Percentiles rank a stretch among this genome's conserved stretches.
Conservation (phyloP, 1,140 invertebrate genomes). For the Armadillidium nasatum region DNA sequence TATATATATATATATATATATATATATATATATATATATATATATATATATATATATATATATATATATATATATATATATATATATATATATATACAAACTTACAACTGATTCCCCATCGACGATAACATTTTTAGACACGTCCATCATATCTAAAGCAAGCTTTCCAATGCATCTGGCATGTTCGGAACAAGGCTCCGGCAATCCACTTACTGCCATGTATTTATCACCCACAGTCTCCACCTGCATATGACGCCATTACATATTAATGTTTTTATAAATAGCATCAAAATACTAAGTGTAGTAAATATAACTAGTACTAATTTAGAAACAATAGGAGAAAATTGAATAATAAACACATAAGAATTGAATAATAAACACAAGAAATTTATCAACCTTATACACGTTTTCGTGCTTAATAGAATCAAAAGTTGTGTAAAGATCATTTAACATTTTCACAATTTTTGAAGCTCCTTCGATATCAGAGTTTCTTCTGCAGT, state of each 20-base stretch:
- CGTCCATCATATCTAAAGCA: conserved; percentile 93
- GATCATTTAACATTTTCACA: conserved; percentile 81
- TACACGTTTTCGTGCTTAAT: conserved; percentile 88
- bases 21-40: too few species aligned
- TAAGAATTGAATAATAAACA: too few species aligned
- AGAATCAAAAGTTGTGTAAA: conserved; percentile 87
- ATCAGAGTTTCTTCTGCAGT: conserved; percentile 79
- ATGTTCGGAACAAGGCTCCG: conserved; percentile 84
- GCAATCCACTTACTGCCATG: conserved; percentile 96
- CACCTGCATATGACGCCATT: conserved; percentile 78
- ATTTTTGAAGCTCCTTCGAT: conserved; percentile 83
- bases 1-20: too few species aligned
- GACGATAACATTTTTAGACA: conserved; percentile 76
- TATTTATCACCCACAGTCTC: conserved; percentile 99
- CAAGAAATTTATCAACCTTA: too few species aligned
- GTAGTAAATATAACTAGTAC: too few species aligned
- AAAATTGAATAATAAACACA: too few species aligned
- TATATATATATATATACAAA: too few species aligned
- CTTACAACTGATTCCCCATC: conserved; percentile 80
- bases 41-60: too few species aligned
- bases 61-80: too few species aligned
- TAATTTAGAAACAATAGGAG: too few species aligned
- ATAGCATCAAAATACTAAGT: too few species aligned
- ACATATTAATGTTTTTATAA: too few species aligned
- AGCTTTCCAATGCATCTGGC: conserved; percentile 87